Base-by-base conservation (phyloP, 2,888 invertebrate genomes). In the Chymomyza procnemis region DNA sequence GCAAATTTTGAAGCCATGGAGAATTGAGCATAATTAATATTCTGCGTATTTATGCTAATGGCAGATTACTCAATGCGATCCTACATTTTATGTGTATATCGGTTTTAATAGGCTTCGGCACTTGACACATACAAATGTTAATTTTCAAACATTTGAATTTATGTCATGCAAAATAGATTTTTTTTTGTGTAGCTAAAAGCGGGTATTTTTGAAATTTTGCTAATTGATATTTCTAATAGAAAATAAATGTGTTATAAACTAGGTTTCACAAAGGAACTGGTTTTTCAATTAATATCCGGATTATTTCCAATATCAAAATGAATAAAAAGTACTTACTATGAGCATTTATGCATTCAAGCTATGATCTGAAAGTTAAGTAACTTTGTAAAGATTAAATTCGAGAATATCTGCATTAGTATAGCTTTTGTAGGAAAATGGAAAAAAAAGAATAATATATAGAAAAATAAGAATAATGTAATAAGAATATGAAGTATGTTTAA, bases 1-100 rank as follows among this genome's bases (percentile, higher is more conserved):
- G 50, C 50, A 50, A 50, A 50, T 50, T 18, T 50, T 47, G 14
- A 41, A 41, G 34, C 26, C 5, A 16, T 18, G 41, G 21, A 52
- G 46, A 41, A 30, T 34, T 64, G 34, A 56, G 19, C 54, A 54
- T 21, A 22, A 63, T 70, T 60, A 34, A 62, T 68, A 64, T 68
- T 80, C 55, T 69, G 66, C 54, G 59, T 52, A 46, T 64, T 73
- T 74, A 78, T 80, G 64, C 64, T 70, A 69, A 76, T 73, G 30
- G 3, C 26, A 59, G 56, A 12, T 18, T 18, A 56, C 30, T 50
- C 19, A 4, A 22, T 41, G 48, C 3, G 4, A 22, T 8, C 54
- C 22, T 9, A 21, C 4, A 14, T 19, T 50, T 19, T 3, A 9
- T 54, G 19, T 54, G 54, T 54, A 9, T 19, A 21, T 1, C 9